Conservation (phyloP, 1,140 invertebrate species). For the Eriocheir sinensis region DNA sequence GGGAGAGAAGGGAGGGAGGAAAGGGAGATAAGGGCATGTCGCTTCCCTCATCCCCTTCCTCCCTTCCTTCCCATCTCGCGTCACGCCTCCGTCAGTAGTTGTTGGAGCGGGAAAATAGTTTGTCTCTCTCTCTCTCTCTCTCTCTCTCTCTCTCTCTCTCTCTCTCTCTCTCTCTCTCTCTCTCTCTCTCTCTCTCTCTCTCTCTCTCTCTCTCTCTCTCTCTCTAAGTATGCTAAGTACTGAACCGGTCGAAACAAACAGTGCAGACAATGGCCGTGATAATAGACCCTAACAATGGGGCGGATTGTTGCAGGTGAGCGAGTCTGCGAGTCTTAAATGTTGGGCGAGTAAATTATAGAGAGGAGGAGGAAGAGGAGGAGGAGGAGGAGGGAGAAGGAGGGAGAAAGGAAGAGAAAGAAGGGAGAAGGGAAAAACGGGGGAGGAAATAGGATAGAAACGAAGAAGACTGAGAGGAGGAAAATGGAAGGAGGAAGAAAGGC, state of each 20-base stretch:
- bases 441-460: no score
- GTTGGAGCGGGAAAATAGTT: constrained; percentile 4
- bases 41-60: neutral
- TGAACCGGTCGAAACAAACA: neutral
- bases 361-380: neutral
- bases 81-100: neutral
- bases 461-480: neutral
- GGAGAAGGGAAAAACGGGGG: no score
- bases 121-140: neutral
- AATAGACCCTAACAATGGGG: neutral
- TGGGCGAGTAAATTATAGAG: neutral
- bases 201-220: neutral
- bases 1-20: no score
- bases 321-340: neutral
- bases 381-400: no score
- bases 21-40: neutral
- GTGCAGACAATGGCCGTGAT: neutral
- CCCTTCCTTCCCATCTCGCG: neutral
- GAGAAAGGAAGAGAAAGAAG: neutral
- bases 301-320: neutral
- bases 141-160: neutral
- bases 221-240: neutral
- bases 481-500: neutral
- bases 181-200: neutral
- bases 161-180: neutral